Base-by-base conservation (phyloP, 1,140 invertebrate genomes). In the Drosophila bocki region DNA sequence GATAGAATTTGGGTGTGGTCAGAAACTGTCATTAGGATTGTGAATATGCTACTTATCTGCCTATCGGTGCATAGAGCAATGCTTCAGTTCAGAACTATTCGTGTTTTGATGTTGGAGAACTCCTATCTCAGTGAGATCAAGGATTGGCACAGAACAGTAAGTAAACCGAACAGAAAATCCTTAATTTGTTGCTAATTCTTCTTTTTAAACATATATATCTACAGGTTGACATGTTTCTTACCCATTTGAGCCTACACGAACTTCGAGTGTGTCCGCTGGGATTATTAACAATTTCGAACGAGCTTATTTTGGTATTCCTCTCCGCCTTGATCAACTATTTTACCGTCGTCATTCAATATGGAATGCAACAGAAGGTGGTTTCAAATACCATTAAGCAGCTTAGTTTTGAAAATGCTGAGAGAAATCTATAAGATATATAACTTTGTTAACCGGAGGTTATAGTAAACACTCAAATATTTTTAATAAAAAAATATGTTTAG, bases 341-440 rank as follows among this genome's bases (percentile, higher is more conserved):
- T 53, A 19, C 11, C n/a, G 32, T 53, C 50, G 17, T 33, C 8
- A 19, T 53, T 53, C 51, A 53, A 53, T 53, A 35, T 22, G 51
- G 17, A 19, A 35, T 53, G 32, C 51, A 53, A 9, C 17, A 22
- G 12, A 53, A 12, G 3, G 7, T 5, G 32, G 7, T 53, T 35
- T 19, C 12, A 7, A 19, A 0, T 5, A 15, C 32, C 6, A 17
- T 35, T 35, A 12, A 53, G 5, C 7, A 22, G 12, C 7, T 53
- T 19, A 53, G 12, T 17, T 11, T 2, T 17, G 15, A 5, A 7
- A 6, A 33, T 7, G 3, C n/a, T 7, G 33, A 6, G 2, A n/a
- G 0, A 33, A 51, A 29, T 17, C 4, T 11, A 51, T 33, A 7
- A 33, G 17, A 7, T 33, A 7, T 13, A 2, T 2, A 4, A 13